Evolutionary conservation across 2,888 invertebrate genomes (phyloP).

Genomic region (Protula sp.): DNA sequence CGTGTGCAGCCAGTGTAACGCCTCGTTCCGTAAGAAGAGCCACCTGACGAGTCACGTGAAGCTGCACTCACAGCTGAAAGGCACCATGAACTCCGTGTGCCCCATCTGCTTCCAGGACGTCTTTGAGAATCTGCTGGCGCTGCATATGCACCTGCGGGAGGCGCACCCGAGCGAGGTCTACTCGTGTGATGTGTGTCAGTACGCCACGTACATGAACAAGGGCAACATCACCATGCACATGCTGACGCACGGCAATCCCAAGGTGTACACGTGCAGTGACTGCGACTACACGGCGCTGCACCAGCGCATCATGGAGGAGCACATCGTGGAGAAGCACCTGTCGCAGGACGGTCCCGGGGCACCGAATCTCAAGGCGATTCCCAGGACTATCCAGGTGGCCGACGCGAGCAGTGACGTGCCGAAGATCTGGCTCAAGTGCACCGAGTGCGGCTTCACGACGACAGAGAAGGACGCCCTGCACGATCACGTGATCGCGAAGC

Average conservation of each 20-base stretch:
- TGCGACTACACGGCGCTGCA: constrained; percentile 12
- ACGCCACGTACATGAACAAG: constrained; percentile 15
- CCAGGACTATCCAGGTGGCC: background rate
- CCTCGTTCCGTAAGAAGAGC: constrained; percentile 49
- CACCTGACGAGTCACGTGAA: constrained; percentile 49
- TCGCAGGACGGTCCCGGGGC: background rate
- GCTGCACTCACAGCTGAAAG: constrained; percentile 28
- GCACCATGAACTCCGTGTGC: constrained; percentile 8
- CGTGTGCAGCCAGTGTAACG: constrained; percentile 46
- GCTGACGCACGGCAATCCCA: constrained; percentile 13
- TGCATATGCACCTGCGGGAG: constrained; percentile 11
- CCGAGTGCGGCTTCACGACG: constrained; percentile 46
- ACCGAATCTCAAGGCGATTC: too few species aligned
- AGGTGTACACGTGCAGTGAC: constrained; percentile 10
- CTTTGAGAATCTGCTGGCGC: background rate
- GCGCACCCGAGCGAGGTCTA: constrained; percentile 27
- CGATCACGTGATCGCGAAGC: background rate
- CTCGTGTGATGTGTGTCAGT: constrained; percentile 43
- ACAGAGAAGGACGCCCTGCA: constrained; percentile 2
- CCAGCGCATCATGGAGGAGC: constrained; percentile 7
- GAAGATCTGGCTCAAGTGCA: constrained; percentile 38
- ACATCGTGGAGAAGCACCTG: constrained; percentile 10
- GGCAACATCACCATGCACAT: constrained; percentile 19
- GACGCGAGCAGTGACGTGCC: background rate
- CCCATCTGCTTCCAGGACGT: constrained; percentile 10